These are phyloP conservation scores for Sebastes jordani DNA, from an alignment of 2,797 vertebrate genomes.

Conservation along the genomic window DNA sequence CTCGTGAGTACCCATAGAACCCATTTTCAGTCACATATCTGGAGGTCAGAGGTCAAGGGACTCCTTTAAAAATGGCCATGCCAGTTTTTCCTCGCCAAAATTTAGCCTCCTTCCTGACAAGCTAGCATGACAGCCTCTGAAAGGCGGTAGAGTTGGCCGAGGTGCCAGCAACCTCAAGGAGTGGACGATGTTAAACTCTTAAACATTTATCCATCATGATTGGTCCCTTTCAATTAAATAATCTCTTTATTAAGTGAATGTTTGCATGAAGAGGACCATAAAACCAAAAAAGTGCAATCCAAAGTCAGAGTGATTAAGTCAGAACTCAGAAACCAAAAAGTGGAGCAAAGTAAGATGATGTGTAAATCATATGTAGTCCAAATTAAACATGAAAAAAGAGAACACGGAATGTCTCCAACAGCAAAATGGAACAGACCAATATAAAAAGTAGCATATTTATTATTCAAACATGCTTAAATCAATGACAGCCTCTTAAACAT, in stretches of 20 bases:
- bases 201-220: background rate
- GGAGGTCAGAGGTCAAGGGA: too few relatives aligned
- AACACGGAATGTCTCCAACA: background rate
- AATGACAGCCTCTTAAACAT: background rate
- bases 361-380: background rate
- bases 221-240: background rate
- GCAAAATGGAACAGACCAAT: background rate
- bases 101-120: too few relatives aligned
- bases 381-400: background rate
- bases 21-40: too few relatives aligned
- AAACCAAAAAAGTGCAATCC: background rate
- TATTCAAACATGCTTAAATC: background rate
- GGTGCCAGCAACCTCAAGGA: too few relatives aligned
- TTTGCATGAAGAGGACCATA: background rate
- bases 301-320: background rate
- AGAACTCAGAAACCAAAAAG: background rate
- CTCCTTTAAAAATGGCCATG: too few relatives aligned
- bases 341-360: background rate
- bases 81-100: too few relatives aligned
- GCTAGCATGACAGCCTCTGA: too few relatives aligned
- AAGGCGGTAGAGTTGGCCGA: too few relatives aligned
- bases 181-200: too few relatives aligned
- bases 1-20: too few relatives aligned
- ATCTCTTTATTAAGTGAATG: background rate
- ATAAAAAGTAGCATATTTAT: background rate